Evolutionary conservation across 2,113 vertebrate species (phyloP).

Genomic region (Antigone vipio): DNA sequence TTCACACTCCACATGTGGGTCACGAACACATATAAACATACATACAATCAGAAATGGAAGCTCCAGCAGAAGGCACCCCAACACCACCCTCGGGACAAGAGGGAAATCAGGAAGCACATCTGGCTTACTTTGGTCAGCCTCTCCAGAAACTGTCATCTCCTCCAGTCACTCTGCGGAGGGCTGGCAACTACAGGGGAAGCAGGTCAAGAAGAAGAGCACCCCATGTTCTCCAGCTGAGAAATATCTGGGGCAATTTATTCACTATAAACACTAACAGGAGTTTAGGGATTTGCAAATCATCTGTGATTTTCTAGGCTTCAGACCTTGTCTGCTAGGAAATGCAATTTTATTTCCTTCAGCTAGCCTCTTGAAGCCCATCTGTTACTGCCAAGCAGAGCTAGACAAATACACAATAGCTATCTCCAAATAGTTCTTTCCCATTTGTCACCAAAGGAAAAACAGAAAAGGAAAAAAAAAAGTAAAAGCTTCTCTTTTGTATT

Average conservation of each 20-base stretch:
- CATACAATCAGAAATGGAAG: constrained; percentile 2
- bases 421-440: background rate
- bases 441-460: background rate
- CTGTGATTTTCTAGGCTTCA: background rate
- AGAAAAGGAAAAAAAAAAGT: background rate
- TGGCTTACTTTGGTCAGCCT: constrained; percentile 25
- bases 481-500: background rate
- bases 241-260: background rate
- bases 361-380: background rate
- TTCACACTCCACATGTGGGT: background rate
- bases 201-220: background rate
- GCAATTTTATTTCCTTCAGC: background rate
- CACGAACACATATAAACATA: background rate
- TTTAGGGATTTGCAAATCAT: background rate
- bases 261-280: background rate
- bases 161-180: background rate
- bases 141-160: background rate
- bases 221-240: constrained; percentile 15
- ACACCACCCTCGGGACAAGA: background rate
- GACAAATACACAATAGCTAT: rapidly evolving
- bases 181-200: background rate
- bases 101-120: background rate
- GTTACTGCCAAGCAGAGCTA: background rate
- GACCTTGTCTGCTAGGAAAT: constrained; percentile 18
- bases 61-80: background rate